Evolutionary conservation across 2,797 vertebrate genomes (phyloP).

Genomic region (Pipistrellus pipistrellus): DNA sequence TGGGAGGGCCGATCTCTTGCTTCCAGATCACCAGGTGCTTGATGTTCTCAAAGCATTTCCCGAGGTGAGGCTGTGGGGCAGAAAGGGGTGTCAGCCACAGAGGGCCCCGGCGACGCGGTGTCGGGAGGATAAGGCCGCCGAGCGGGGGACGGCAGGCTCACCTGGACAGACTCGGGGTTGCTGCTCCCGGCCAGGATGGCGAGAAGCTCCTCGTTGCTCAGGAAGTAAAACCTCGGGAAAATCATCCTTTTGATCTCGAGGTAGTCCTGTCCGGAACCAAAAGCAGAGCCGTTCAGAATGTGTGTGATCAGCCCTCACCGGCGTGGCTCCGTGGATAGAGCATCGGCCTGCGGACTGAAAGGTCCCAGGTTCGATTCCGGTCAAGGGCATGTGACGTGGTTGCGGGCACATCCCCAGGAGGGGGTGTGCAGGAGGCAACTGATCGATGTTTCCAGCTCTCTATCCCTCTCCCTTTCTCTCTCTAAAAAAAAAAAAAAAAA

Average conservation of each 20-base stretch:
- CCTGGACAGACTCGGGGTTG: slow-evolving; percentile 86
- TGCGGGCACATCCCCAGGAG: too few species aligned
- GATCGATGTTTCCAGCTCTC: too few species aligned
- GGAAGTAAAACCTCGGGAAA: slow-evolving; percentile 90
- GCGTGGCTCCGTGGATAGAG: neutral
- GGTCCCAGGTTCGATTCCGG: too few species aligned
- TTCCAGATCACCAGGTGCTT: slow-evolving; percentile 82
- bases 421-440: too few species aligned
- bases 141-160: slow-evolving; percentile 47
- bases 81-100: slow-evolving; percentile 36
- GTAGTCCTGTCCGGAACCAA: slow-evolving; percentile 84
- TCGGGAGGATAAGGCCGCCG: neutral
- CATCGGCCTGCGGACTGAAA: too few species aligned
- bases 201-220: slow-evolving; percentile 88
- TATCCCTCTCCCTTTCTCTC: too few species aligned
- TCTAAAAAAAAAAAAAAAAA: too few species aligned
- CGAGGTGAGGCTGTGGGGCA: slow-evolving; percentile 85
- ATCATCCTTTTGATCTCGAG: slow-evolving; percentile 87
- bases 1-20: slow-evolving; percentile 81
- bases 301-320: too few species aligned
- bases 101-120: too few species aligned
- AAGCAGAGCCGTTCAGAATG: slow-evolving; percentile 45
- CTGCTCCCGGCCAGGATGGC: slow-evolving; percentile 85
- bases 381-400: too few species aligned
- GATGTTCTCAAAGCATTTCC: slow-evolving; percentile 88